These are phyloP conservation scores for Cromileptes altivelis DNA, from an alignment of 2,113 vertebrate genomes.

Conservation along the genomic window DNA sequence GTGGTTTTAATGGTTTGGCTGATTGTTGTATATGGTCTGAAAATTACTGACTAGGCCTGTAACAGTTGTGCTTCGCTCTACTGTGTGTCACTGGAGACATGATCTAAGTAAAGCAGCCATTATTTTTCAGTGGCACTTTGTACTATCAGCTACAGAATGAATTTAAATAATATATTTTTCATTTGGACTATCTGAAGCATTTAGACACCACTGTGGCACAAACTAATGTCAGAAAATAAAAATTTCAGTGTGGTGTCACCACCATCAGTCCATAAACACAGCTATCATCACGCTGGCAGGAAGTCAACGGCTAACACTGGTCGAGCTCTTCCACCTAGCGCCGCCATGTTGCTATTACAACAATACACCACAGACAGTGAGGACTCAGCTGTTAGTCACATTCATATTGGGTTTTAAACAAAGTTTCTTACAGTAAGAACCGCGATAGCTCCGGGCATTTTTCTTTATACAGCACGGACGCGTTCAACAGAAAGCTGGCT, in stretches of 20 bases:
- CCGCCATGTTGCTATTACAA: slow-evolving; percentile 50
- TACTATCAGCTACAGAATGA: background rate
- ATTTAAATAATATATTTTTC: background rate
- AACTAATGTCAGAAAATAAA: background rate
- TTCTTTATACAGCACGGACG: slow-evolving; percentile 78
- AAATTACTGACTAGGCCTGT: background rate
- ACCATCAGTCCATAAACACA: background rate
- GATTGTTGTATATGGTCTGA: no score
- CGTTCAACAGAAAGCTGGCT: slow-evolving; percentile 64
- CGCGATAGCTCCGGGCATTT: slow-evolving; percentile 82
- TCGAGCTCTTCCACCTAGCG: slow-evolving; percentile 67
- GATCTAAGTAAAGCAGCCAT: background rate
- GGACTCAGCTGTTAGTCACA: accelerated
- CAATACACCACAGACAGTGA: background rate
- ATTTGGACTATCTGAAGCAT: background rate
- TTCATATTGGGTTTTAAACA: background rate
- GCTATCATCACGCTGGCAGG: background rate
- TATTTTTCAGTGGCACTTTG: background rate
- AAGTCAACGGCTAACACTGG: slow-evolving; percentile 19
- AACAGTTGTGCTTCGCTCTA: background rate
- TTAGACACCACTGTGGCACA: background rate
- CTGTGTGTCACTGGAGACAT: background rate
- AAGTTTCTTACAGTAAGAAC: slow-evolving; percentile 79
- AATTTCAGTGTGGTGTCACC: no score
- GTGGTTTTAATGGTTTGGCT: no score